Evolutionary conservation across 2,888 invertebrate genomes (phyloP), one percentile per base, ranked within the genome.

Genomic region (Troides aeacus): DNA sequence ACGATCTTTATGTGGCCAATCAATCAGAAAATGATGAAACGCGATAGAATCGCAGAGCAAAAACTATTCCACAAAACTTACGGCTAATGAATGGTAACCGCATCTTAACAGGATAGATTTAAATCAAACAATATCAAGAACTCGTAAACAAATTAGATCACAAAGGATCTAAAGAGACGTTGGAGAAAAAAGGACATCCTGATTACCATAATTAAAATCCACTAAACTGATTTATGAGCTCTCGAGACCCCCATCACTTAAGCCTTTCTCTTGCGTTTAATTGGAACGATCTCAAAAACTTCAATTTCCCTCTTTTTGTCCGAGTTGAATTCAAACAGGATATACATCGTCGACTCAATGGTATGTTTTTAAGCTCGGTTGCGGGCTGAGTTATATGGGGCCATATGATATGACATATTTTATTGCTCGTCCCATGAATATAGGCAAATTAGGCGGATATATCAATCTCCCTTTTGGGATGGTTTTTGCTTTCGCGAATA

Each of bases 391-490:
- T 78, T 77, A 84, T 87, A 87, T 81, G 81, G 70, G 78, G 86
- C 85, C 77, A 87, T 87, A 86, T 84, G 87, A 91, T 90, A 91
- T 92, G 91, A 90, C 90, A 88, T 88, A 88, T 88, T 88, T 90
- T 88, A 90, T 89, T 89, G 86, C 81, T 77, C 76, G 78, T 78
- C 77, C 77, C 79, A 81, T 79, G 80, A 76, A 80, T 83, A 81
- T 83, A 89, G 86, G 85, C 89, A 91, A 92, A 92, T 92, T 92
- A 92, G 91, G 83, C 85, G 92, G 92, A 92, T 90, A 91, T 90
- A 87, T 90, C 91, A 89, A 90, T 92, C 91, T 86, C 75, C 79
- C 80, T 77, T 74, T 74, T 75, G 70, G 73, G 74, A 71, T 71
- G 74, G 71, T 84, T 86, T 87, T 81, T 77, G 77, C 74, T 75